phyloP scores from a whole-genome alignment of 2,888 invertebrate genomes.

The Eristalinus sepulchralis region DNA sequence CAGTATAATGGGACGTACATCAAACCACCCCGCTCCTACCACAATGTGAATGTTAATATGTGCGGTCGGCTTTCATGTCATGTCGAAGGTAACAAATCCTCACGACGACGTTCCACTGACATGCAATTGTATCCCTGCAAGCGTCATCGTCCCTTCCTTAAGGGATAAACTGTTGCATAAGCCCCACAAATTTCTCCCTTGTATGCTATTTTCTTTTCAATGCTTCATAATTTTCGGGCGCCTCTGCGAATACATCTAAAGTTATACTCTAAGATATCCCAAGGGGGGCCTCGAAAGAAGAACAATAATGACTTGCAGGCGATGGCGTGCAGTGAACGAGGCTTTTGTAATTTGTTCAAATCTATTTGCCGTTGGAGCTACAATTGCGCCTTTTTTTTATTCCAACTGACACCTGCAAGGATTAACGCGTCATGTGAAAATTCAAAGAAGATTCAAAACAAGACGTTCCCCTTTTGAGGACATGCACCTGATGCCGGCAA shows the following conservation, averaged over 20 bases:
- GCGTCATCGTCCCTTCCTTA: not conserved
- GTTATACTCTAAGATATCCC: too few relatives aligned
- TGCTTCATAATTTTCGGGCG: too few relatives aligned
- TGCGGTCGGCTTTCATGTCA: slow-evolving; percentile 36
- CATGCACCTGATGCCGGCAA: not conserved
- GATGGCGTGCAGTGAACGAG: not conserved
- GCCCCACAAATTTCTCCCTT: not conserved
- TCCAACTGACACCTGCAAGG: not conserved
- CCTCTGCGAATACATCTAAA: too few relatives aligned
- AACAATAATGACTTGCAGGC: not conserved
- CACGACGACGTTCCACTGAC: slow-evolving; percentile 23
- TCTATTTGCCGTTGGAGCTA: not conserved
- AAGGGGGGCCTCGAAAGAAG: too few relatives aligned
- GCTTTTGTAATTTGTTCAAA: not conserved
- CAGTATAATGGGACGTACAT: slow-evolving; percentile 11
- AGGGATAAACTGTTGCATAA: slow-evolving; percentile 14
- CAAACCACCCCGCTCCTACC: not conserved
- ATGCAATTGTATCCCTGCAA: slow-evolving; percentile 32
- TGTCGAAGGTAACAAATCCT: slow-evolving; percentile 23
- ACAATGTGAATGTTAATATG: slow-evolving; percentile 7
- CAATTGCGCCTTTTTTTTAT: too few relatives aligned
- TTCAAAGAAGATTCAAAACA: not conserved
- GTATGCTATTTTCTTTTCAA: too few relatives aligned
- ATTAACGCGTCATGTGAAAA: not conserved
- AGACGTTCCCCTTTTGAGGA: not conserved